These are phyloP conservation scores for Metridium senile DNA, from an alignment of 92 coral and sea anemone species.

Conservation along the genomic window DNA sequence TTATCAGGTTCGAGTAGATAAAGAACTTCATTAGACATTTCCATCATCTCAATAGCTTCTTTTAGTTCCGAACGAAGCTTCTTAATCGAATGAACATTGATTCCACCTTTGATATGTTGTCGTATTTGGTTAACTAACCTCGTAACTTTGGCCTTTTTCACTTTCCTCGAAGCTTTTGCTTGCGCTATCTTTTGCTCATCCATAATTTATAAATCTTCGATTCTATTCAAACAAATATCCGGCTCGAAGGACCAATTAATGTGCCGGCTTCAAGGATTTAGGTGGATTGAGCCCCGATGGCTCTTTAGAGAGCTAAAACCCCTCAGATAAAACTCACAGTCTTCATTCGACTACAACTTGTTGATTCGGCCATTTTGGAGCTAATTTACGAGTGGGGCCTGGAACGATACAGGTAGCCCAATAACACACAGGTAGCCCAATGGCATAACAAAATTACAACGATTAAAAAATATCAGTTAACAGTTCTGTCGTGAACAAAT, in stretches of 20 bases:
- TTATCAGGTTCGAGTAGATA: slow-evolving; percentile 44
- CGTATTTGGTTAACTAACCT: slow-evolving; percentile 47
- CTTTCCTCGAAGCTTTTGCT: slow-evolving; percentile 15
- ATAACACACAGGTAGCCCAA: neutral
- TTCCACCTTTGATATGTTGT: slow-evolving; percentile 15
- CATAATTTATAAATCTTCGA: neutral
- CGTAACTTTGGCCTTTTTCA: slow-evolving; percentile 12
- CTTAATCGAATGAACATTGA: slow-evolving; percentile 8
- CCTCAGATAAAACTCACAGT: neutral
- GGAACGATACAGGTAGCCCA: neutral
- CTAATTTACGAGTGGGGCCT: neutral
- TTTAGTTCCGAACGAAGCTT: slow-evolving; percentile 9
- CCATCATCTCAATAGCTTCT: slow-evolving; percentile 32
- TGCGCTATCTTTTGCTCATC: neutral
- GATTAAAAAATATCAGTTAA: neutral
- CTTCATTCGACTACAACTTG: neutral
- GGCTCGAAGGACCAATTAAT: slow-evolving; percentile 30
- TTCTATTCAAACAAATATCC: slow-evolving; percentile 5
- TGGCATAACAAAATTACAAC: neutral
- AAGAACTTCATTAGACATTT: slow-evolving; percentile 24
- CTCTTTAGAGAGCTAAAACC: neutral
- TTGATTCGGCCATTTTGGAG: neutral
- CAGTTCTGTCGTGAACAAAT: neutral
- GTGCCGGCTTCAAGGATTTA: neutral
- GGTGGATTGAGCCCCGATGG: neutral